Conservation (phyloP, 2,888 invertebrate species). For the Phyto melanocephala region DNA sequence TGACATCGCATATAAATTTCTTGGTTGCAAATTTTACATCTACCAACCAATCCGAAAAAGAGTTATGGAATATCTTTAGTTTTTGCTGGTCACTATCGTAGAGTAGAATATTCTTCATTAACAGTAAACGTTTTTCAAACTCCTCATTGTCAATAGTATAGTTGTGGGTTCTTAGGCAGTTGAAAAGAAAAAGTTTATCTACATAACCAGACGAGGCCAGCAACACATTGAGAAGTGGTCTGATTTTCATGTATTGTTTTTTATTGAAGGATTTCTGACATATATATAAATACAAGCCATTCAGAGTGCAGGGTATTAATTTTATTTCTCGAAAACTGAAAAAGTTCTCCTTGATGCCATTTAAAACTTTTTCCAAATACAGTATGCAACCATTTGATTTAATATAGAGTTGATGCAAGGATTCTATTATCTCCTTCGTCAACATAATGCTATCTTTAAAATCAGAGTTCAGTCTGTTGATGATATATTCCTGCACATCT, state of each 20-base stretch:
- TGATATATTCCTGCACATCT: slow-evolving; percentile 96
- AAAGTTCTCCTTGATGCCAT: slow-evolving; percentile 95
- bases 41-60: slow-evolving; percentile 95
- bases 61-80: slow-evolving; percentile 91
- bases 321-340: slow-evolving; percentile 94
- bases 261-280: slow-evolving; percentile 95
- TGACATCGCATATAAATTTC: slow-evolving; percentile 92
- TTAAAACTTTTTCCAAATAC: slow-evolving; percentile 91
- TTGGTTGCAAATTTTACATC: slow-evolving; percentile 99
- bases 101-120: slow-evolving; percentile 83
- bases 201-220: slow-evolving; percentile 92
- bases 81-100: slow-evolving; percentile 75
- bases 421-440: slow-evolving; percentile 94
- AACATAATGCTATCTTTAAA: slow-evolving; percentile 91
- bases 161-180: slow-evolving; percentile 89
- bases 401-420: slow-evolving; percentile 95
- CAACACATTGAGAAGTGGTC: slow-evolving; percentile 90
- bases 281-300: slow-evolving; percentile 96
- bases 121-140: slow-evolving; percentile 87
- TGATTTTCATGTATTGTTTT: slow-evolving; percentile 91
- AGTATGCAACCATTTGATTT: slow-evolving; percentile 96
- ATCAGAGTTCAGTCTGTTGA: slow-evolving; percentile 93
- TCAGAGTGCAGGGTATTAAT: slow-evolving; percentile 96
- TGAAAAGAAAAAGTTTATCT: slow-evolving; percentile 88
- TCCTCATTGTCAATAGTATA: slow-evolving; percentile 88